A percentile compares a stretch with the other conserved stretches of the same genome.
These are phyloP conservation scores for Papilio helenus DNA, from an alignment of 1,140 invertebrate species.

Conservation along the genomic window DNA sequence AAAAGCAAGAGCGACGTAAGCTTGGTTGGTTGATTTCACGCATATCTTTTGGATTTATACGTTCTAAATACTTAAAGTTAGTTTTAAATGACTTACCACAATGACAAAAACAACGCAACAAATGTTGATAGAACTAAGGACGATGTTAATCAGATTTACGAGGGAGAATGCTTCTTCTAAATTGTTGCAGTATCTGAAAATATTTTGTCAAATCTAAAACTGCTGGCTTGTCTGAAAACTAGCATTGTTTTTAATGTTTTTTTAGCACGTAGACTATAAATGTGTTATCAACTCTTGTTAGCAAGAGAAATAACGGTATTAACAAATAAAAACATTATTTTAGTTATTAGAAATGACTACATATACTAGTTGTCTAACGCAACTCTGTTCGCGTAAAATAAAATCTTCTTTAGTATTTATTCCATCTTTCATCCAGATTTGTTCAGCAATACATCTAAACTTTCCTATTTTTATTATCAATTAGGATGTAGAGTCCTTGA, in stretches of 20 bases:
- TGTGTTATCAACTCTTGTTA: slow-evolving; percentile 2
- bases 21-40: too few species aligned
- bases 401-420: too few species aligned
- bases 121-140: slow-evolving; percentile 75
- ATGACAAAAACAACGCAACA: slow-evolving; percentile 75
- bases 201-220: slow-evolving; percentile 25
- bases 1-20: too few species aligned
- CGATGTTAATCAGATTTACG: slow-evolving; percentile 71
- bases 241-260: not conserved
- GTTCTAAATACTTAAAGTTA: not conserved
- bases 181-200: slow-evolving; percentile 71
- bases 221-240: not conserved
- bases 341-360: not conserved
- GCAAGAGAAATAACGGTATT: not conserved
- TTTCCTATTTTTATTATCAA: too few species aligned
- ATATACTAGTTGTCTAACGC: too few species aligned
- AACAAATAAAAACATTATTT: not conserved
- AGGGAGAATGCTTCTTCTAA: slow-evolving; percentile 72
- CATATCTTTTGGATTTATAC: too few species aligned
- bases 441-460: too few species aligned
- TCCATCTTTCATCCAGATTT: too few species aligned
- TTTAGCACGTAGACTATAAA: not conserved
- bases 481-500: too few species aligned
- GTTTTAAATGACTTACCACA: slow-evolving; percentile 58
- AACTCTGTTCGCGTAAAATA: too few species aligned